A percentile compares a stretch with the other conserved stretches of the same genome.
Evolutionary conservation across 2,888 invertebrate species (phyloP).

Genomic region (Scaeva pyrastri): DNA sequence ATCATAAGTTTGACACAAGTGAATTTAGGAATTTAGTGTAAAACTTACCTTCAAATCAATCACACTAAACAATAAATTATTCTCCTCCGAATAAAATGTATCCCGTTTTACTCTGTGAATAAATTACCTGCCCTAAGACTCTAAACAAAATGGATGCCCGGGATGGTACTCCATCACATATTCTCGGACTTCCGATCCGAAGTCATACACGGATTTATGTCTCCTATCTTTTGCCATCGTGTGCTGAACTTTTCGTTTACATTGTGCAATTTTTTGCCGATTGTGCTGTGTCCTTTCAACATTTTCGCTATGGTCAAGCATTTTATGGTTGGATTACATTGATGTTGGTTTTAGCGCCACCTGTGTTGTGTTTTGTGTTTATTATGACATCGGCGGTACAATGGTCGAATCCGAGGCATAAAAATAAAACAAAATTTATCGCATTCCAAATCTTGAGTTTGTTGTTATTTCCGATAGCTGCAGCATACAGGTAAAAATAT

Average conservation of each 20-base stretch:
- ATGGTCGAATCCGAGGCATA: constrained; percentile 84
- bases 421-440: constrained; percentile 76
- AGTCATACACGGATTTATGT: constrained; percentile 82
- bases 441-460: constrained; percentile 79
- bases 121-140: no score
- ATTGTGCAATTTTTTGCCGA: constrained; percentile 89
- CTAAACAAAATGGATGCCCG: constrained; percentile 77
- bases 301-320: constrained; percentile 86
- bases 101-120: no score
- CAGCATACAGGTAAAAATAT: constrained; percentile 85
- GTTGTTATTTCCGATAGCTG: constrained; percentile 84
- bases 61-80: neutral
- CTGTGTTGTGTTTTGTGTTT: constrained; percentile 86
- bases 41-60: neutral
- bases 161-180: constrained; percentile 80
- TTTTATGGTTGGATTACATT: constrained; percentile 85
- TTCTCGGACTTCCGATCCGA: constrained; percentile 81
- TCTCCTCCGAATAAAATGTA: no score
- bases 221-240: constrained; percentile 85
- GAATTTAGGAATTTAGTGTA: neutral
- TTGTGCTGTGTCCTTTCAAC: constrained; percentile 87
- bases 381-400: constrained; percentile 86
- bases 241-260: constrained; percentile 87
- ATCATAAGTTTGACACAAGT: neutral
- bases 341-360: constrained; percentile 85